Base-by-base conservation (phyloP, 1,140 invertebrate genomes). In the Centruroides vittatus region DNA sequence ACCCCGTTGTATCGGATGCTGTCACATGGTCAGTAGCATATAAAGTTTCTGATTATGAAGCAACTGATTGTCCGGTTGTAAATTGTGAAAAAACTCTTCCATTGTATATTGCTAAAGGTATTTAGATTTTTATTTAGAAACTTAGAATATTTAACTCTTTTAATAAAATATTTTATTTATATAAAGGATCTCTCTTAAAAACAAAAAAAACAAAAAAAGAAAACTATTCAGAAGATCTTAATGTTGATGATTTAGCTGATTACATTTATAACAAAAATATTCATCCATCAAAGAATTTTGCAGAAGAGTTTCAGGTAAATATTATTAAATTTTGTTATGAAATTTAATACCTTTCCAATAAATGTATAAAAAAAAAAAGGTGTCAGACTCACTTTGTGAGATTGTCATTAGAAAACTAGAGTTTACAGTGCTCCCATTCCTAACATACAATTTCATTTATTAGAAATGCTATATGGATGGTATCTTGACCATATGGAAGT, bases 1-100 rank as follows among this genome's bases (percentile, higher is more conserved):
- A 63, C 57, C 59, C 58, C 5, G 58, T 58, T 47, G 47, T 60
- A 3, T 63, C 62, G 4, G 62, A 47, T 35, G 57, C 62, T 3
- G 50, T 60, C 46, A 63, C 62, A 8, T 63, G 58, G 58, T 63
- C 62, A 0, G 62, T 63, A 0, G 59, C 59, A 52, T 63, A 63
- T 49, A 63, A 57, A 54, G 48, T 50, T 5, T 58, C 62, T 6
- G 48, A 57, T 12, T 47, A 12, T 0, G 36, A 57, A 2, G 10
- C 41, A n/a, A 7, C 35, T 4, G 62, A 60, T n/a, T 36, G 34
- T 3, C 46, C 58, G 36, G 35, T 58, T 3, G 50, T 60, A 9
- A 35, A 41, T 41, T 41, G 5, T 41, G 41, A 41, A 41, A 5
- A 51, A 51, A 8, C 10, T 8, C 12, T 34, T 12, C 50, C 12